Percentiles rank a stretch among this genome's conserved stretches.
Conservation (phyloP, 2,888 invertebrate genomes). For the Parascotia fuliginaria region DNA sequence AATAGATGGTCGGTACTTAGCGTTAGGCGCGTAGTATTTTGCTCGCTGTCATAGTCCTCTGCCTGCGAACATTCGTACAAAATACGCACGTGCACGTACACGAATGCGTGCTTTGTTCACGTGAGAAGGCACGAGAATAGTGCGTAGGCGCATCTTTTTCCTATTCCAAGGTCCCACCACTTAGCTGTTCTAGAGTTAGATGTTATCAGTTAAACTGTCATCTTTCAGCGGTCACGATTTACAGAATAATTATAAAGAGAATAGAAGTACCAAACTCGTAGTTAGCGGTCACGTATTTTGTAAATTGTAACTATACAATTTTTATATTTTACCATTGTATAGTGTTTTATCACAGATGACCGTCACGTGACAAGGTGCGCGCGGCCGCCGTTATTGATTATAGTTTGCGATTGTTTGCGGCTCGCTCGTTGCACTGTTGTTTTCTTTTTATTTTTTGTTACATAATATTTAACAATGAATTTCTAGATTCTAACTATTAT, state of each 20-base stretch:
- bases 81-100: background rate
- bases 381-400: constrained; percentile 55
- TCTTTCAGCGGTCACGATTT: constrained; percentile 63
- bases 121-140: constrained; percentile 49
- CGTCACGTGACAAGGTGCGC: constrained; percentile 51
- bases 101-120: constrained; percentile 13
- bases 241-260: constrained; percentile 67
- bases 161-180: constrained; percentile 70
- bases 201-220: constrained; percentile 54
- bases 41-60: constrained; percentile 52
- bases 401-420: constrained; percentile 63
- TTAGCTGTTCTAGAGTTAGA: constrained; percentile 76
- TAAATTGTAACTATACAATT: constrained; percentile 83
- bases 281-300: constrained; percentile 84
- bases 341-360: constrained; percentile 77
- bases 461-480: constrained; percentile 84
- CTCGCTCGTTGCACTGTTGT: constrained; percentile 73
- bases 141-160: constrained; percentile 62
- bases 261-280: constrained; percentile 85
- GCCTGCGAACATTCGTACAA: constrained; percentile 31
- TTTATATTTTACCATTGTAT: constrained; percentile 86
- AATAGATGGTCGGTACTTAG: constrained; percentile 72
- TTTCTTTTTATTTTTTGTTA: constrained; percentile 83
- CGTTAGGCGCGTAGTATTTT: constrained; percentile 64
- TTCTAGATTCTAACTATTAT: constrained; percentile 86